Base-by-base conservation (phyloP, 2,797 vertebrate genomes). In the Etheostoma nigrum region DNA sequence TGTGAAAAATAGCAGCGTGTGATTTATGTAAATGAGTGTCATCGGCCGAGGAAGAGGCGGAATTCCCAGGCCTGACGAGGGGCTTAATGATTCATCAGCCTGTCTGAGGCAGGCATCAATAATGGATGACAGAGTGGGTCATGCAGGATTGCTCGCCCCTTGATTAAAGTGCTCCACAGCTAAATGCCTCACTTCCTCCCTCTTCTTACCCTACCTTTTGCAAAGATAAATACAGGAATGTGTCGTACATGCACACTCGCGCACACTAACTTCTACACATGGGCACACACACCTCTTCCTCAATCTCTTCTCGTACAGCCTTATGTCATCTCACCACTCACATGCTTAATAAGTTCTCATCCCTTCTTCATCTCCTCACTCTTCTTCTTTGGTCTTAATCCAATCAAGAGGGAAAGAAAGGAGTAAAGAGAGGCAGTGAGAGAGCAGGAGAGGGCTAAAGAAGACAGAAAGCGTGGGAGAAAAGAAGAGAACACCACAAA, bases 61-160 rank as follows among this genome's bases (percentile, higher is more conserved):
- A 93, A 93, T 93, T 93, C 92, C 91, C 91, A 92, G 91, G 89
- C 90, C 90, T 92, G 89, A 94, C 89, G 89, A 93, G 91, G 92
- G 85, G 91, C 93, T 94, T 93, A 94, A 94, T 94, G 93, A 94
- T 94, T 94, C 91, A 94, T 94, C 93, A 93, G 93, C 83, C 87
- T 84, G 81, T 89, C 89, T 90, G 84, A 89, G 87, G 91, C 90
- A 94, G 91, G 90, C 93, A 94, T 94, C 92, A 94, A 94, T 94
- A 94, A 94, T 94, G 89, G 91, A 94, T 93, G 91, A 91, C 90
- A 90, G 92, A 94, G 87, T 89, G 88, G 91, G 93, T 92, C 93
- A 92, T 88, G 91, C 89, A 91, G 90, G 91, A 94, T 93, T 91
- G 90, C 87, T 90, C 65, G 75, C 89, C 91, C 92, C 89, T 91